Percentiles rank a stretch among this genome's conserved stretches.
phyloP scores from a whole-genome alignment of 2,113 vertebrate genomes.

The Erythrocercus mccallii region DNA sequence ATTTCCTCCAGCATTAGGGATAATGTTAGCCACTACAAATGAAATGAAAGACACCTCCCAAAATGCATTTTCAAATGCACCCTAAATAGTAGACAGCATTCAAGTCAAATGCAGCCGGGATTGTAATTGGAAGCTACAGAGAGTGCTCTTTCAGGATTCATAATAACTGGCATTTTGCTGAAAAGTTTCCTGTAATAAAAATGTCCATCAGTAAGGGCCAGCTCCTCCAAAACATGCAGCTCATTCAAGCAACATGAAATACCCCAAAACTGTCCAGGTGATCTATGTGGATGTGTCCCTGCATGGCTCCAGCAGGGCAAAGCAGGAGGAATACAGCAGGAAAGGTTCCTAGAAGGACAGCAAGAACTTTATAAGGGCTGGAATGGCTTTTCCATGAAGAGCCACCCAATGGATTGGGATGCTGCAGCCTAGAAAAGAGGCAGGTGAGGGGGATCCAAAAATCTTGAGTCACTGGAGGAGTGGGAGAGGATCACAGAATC shows the following conservation, averaged over 20 bases:
- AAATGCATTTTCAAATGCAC: background rate
- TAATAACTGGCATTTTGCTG: background rate
- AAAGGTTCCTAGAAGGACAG: background rate
- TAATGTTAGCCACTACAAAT: background rate
- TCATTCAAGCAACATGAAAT: background rate
- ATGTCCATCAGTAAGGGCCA: background rate
- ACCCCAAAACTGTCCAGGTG: background rate
- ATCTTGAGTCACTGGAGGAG: background rate
- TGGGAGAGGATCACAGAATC: background rate
- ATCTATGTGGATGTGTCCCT: background rate
- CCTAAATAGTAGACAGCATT: constrained; percentile 17
- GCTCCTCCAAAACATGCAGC: background rate
- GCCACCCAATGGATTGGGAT: background rate
- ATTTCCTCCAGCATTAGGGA: constrained; percentile 23
- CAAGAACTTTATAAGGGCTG: rapidly evolving
- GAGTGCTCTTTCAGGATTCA: background rate
- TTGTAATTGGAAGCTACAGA: constrained; percentile 3
- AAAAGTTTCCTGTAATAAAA: background rate
- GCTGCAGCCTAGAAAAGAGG: background rate
- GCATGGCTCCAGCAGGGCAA: background rate
- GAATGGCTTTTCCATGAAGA: background rate
- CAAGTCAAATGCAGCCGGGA: background rate
- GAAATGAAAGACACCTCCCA: constrained; percentile 13
- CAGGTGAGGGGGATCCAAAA: background rate
- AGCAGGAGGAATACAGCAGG: background rate